Percentiles rank a stretch among this genome's conserved stretches.
phyloP scores from a whole-genome alignment of 2,888 invertebrate species.

The Mimachlamys varia region DNA sequence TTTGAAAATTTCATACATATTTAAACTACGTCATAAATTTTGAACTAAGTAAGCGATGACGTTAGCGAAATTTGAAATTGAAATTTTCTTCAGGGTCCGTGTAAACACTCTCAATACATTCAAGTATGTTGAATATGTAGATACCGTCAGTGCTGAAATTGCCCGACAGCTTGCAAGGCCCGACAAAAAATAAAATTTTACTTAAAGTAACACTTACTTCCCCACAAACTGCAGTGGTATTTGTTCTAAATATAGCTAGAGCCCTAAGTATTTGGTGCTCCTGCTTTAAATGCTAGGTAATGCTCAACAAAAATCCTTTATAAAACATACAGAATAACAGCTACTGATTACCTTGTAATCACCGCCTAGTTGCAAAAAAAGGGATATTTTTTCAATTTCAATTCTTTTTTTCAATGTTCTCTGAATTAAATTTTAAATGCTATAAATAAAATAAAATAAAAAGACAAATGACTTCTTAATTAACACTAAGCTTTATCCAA shows the following conservation, averaged over 20 bases:
- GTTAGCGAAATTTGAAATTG: conserved; percentile 28
- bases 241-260: neutral
- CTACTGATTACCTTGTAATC: no score
- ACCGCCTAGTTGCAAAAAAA: no score
- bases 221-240: neutral
- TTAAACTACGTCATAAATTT: conserved; percentile 26
- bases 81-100: neutral
- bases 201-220: neutral
- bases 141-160: neutral
- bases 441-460: no score
- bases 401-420: no score
- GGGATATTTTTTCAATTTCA: no score
- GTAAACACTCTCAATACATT: neutral
- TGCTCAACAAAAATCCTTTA: no score
- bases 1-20: conserved; percentile 34
- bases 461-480: no score
- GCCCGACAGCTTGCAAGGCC: neutral
- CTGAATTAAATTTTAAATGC: no score
- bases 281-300: no score
- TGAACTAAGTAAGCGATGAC: conserved; percentile 22
- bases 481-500: no score
- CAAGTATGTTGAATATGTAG: conserved; percentile 22
- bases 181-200: neutral
- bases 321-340: no score
- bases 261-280: neutral